These are phyloP conservation scores for Kradibia gibbosae DNA, from an alignment of 1,140 invertebrate genomes.

Conservation along the genomic window DNA sequence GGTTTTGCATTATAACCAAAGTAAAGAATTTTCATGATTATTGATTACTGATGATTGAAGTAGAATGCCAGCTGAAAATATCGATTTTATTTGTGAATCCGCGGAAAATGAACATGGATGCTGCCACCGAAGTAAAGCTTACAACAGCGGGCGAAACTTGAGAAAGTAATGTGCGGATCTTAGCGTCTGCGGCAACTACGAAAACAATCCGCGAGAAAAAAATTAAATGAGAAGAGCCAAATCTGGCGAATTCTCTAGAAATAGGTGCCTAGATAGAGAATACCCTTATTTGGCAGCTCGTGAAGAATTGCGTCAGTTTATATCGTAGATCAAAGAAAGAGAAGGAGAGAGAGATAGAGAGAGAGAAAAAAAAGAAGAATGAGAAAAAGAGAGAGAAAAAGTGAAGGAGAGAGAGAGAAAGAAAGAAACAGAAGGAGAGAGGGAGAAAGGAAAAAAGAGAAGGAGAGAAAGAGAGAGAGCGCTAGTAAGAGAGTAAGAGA, in stretches of 20 bases:
- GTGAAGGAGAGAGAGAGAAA: background rate
- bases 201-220: conserved; percentile 3
- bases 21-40: background rate
- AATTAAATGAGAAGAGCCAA: conserved; percentile 7
- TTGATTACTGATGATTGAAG: background rate
- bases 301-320: background rate
- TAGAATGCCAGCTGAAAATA: background rate
- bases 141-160: background rate
- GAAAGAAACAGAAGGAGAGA: background rate
- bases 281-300: conserved; percentile 29
- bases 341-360: background rate
- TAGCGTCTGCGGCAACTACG: background rate
- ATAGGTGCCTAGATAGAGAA: conserved; percentile 3
- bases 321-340: background rate
- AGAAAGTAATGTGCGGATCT: background rate
- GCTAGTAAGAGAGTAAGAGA: too few relatives aligned
- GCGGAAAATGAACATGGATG: background rate
- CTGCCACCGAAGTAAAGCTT: background rate
- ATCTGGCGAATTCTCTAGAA: conserved; percentile 5
- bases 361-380: background rate
- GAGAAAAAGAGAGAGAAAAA: background rate
- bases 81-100: background rate
- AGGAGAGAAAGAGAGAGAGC: background rate
- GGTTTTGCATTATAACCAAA: background rate
- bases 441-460: background rate